A percentile compares a stretch with the other conserved stretches of the same genome.
phyloP scores from a whole-genome alignment of 2,113 vertebrate genomes.

The Haliaeetus leucogaster region DNA sequence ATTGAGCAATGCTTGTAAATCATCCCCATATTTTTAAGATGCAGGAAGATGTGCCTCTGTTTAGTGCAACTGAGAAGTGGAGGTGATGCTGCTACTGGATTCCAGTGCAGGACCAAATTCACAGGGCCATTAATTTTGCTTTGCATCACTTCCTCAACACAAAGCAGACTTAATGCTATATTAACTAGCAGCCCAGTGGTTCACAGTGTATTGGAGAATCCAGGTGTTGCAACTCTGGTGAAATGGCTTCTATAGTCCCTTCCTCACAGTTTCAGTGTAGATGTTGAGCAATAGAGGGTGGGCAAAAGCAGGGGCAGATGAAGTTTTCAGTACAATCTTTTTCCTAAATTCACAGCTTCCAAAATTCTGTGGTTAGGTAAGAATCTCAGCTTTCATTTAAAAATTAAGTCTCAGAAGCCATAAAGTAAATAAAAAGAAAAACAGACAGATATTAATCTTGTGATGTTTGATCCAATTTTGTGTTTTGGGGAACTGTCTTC shows the following conservation, averaged over 20 bases:
- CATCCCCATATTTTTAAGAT: not conserved
- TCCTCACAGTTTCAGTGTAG: not conserved
- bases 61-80: not conserved
- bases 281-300: not conserved
- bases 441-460: conserved; percentile 36
- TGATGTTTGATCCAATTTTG: conserved; percentile 54
- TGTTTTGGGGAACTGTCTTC: conserved; percentile 41
- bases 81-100: not conserved
- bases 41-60: not conserved
- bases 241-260: not conserved
- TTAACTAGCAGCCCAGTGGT: not conserved
- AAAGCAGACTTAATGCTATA: not conserved
- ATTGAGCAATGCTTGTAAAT: not conserved
- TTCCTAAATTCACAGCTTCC: not conserved
- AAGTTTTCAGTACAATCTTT: not conserved
- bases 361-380: conserved; percentile 27
- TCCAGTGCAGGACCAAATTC: not conserved
- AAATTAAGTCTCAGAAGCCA: conserved; percentile 41
- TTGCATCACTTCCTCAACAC: not conserved
- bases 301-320: not conserved
- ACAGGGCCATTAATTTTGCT: not conserved
- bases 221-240: not conserved
- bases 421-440: conserved; percentile 59
- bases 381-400: conserved; percentile 39
- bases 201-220: not conserved